phyloP scores from a whole-genome alignment of 2,113 vertebrate species.

The Phalacrocorax brasilianus region DNA sequence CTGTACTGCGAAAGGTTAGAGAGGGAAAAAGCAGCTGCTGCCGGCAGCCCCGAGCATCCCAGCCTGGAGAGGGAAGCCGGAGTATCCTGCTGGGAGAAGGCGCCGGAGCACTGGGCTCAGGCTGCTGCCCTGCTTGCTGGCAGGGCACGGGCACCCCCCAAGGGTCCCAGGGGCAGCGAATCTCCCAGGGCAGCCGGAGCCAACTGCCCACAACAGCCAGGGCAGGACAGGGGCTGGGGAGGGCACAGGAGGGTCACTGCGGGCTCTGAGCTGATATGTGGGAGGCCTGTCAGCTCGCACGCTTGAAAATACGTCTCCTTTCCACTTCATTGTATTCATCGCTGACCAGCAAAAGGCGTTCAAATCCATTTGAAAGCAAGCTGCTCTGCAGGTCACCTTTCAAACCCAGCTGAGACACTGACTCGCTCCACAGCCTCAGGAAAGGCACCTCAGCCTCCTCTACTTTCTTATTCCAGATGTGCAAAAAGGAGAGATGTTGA shows the following conservation, averaged over 20 bases:
- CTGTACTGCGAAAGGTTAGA: accelerated
- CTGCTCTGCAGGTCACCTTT: not conserved
- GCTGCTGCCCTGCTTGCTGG: not conserved
- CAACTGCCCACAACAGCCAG: not conserved
- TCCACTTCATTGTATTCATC: not conserved
- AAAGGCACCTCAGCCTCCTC: not conserved
- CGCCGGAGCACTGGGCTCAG: accelerated
- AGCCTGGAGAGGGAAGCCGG: not conserved
- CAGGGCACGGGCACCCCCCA: accelerated
- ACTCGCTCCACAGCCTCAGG: not conserved
- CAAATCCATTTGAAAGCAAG: not conserved
- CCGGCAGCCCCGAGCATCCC: not conserved
- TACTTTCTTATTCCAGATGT: not conserved
- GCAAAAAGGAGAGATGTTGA: not conserved
- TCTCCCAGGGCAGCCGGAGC: accelerated
- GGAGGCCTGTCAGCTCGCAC: not conserved
- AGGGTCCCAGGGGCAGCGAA: not conserved
- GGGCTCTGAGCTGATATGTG: accelerated
- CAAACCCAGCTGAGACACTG: not conserved
- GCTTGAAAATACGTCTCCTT: not conserved
- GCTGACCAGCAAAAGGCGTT: accelerated
- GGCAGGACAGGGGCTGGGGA: not conserved
- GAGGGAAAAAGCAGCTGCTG: not conserved
- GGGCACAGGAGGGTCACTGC: not conserved
- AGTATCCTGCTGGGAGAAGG: not conserved